These are phyloP conservation scores for Diceros bicornis DNA, from an alignment of 2,797 vertebrate species.

Conservation along the genomic window DNA sequence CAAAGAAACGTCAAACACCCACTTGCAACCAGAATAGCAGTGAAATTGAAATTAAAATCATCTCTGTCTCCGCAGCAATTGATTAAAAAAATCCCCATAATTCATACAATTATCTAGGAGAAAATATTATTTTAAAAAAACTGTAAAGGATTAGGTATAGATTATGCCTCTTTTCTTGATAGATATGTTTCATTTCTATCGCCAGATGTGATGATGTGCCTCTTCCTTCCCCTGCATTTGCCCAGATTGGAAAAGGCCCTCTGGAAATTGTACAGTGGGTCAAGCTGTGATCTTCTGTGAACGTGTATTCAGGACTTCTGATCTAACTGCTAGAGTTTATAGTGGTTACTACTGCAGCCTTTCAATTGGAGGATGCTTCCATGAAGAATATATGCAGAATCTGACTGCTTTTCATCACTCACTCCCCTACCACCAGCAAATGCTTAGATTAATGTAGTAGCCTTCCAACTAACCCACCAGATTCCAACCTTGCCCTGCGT, in stretches of 20 bases:
- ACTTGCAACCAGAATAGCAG: constrained; percentile 58
- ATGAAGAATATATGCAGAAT: background rate
- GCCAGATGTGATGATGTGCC: background rate
- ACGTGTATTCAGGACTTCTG: background rate
- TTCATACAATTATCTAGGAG: constrained; percentile 23
- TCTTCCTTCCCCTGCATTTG: background rate
- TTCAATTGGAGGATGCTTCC: background rate
- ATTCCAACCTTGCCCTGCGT: background rate
- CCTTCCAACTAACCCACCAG: background rate
- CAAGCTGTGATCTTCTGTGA: background rate
- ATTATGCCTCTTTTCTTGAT: background rate
- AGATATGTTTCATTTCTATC: background rate
- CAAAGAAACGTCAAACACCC: constrained; percentile 59
- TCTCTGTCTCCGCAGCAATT: background rate
- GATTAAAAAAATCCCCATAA: constrained; percentile 27
- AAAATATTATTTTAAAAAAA: background rate
- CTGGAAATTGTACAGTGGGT: background rate
- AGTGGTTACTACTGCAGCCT: background rate
- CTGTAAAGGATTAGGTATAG: background rate
- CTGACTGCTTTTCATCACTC: background rate
- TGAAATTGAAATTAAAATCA: constrained; percentile 55
- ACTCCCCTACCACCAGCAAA: background rate
- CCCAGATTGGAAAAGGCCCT: background rate
- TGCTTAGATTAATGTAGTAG: background rate
- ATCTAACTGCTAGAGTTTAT: background rate